phyloP scores from a whole-genome alignment of 2,888 invertebrate species.

The Hetaerina titia region DNA sequence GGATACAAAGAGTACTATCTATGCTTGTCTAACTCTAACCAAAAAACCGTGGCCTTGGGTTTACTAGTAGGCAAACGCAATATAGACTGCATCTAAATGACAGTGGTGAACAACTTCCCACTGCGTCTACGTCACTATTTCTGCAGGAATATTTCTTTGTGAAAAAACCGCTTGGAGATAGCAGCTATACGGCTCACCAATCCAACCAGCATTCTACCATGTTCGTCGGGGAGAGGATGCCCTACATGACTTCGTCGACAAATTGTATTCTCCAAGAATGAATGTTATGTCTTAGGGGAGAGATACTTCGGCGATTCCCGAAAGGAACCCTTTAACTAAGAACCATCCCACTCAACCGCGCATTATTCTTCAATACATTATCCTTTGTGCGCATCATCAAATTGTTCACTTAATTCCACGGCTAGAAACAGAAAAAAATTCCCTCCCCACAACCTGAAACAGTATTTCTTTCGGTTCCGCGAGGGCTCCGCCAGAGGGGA shows the following conservation, averaged over 20 bases:
- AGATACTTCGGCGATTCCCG: not conserved
- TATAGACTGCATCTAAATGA: not conserved
- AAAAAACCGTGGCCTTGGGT: not conserved
- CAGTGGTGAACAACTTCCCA: not conserved
- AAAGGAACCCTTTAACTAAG: not conserved
- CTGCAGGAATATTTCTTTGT: not conserved
- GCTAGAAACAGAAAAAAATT: not conserved
- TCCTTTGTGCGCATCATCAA: not conserved
- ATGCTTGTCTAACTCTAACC: not conserved
- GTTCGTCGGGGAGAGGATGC: not conserved
- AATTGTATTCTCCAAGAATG: not conserved
- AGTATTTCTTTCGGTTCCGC: conserved; percentile 36
- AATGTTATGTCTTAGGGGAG: not conserved
- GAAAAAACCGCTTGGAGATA: not conserved
- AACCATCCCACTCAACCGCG: not conserved
- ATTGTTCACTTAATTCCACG: not conserved
- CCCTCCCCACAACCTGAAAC: not conserved
- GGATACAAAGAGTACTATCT: not conserved
- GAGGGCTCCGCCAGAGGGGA: conserved; percentile 44
- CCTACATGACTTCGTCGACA: not conserved
- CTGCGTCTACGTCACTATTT: not conserved
- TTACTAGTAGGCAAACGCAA: not conserved
- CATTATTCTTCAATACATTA: not conserved
- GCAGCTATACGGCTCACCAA: not conserved
- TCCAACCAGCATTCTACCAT: not conserved